phyloP scores from a whole-genome alignment of 1,140 invertebrate species.

The Planococcus citri region DNA sequence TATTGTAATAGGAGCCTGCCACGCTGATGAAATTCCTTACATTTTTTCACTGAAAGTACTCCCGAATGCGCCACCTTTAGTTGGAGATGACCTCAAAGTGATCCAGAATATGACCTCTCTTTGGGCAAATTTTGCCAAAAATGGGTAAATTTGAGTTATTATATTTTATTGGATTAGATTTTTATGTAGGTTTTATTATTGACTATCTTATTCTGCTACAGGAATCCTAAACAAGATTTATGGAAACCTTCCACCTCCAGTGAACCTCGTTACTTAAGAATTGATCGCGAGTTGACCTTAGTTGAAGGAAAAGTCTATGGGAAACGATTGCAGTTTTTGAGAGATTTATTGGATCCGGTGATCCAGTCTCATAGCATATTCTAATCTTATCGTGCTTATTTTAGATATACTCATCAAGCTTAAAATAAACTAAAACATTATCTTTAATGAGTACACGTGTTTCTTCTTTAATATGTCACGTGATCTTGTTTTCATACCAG shows the following conservation, averaged over 20 bases:
- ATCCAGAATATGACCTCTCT: not conserved
- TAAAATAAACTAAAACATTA: too few relatives aligned
- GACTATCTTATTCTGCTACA: not conserved
- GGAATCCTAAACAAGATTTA: not conserved
- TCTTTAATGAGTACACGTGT: too few relatives aligned
- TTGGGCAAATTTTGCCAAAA: conserved; percentile 7
- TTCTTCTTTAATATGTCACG: too few relatives aligned
- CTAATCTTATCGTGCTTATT: too few relatives aligned
- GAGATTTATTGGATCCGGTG: not conserved
- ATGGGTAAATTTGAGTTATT: not conserved
- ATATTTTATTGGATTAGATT: too few relatives aligned
- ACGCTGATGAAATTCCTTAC: not conserved
- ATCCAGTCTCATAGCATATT: too few relatives aligned
- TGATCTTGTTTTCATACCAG: too few relatives aligned
- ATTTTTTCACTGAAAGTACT: not conserved
- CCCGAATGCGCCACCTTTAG: not conserved
- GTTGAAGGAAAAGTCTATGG: not conserved
- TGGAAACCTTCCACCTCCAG: not conserved
- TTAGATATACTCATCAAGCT: too few relatives aligned
- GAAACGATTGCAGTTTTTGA: not conserved
- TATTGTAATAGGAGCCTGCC: not conserved
- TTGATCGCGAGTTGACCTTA: not conserved
- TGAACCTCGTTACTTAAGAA: not conserved
- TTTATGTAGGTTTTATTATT: too few relatives aligned
- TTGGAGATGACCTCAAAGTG: not conserved